Evolutionary conservation across 2,888 invertebrate species (phyloP), one percentile per base, ranked within the genome.

Genomic region (Creontiades dilutus): DNA sequence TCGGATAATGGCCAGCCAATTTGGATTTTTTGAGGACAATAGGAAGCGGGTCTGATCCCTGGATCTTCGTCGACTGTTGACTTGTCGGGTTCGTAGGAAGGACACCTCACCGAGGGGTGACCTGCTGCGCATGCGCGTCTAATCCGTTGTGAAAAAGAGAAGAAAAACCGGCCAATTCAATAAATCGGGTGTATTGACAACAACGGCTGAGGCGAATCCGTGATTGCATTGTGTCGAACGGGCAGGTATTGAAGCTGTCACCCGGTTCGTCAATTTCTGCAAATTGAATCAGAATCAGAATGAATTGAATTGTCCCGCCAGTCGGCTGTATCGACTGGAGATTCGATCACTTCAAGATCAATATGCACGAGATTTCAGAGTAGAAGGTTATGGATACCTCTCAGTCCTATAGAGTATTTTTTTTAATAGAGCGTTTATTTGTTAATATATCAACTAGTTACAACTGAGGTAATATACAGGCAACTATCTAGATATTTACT

Each of bases 151-250:
- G 68, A 23, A 23, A 19, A 68, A 68, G 23, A 68, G 61, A 19
- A 61, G n/a, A n/a, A 61, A 61, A 61, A 61, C n/a, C 23, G 68
- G 68, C 27, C 68, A 68, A 68, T 68, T 68, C 68, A 68, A 68
- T 68, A 68, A 68, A 68, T 68, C 68, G 68, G 68, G 12, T 23
- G 68, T 68, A 68, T 68, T 68, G 68, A 23, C 68, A 23, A 12
- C 52, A 14, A 12, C 61, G 19, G 27, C 23, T 27, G 68, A 19
- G 68, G 68, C n/a, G 23, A 68, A 68, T 68, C 68, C 23, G 23
- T 68, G 68, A 68, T 68, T 68, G 68, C 68, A 68, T 68, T 68
- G 68, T 68, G 68, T 68, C 68, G 68, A 68, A 68, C 68, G 68
- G 27, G 23, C 57, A 16, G 7, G 57, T 57, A 57, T 57, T 57